Evolutionary conservation across 2,113 vertebrate species (phyloP), one percentile per base, ranked within the genome.

Genomic region (Sebastes fasciatus): DNA sequence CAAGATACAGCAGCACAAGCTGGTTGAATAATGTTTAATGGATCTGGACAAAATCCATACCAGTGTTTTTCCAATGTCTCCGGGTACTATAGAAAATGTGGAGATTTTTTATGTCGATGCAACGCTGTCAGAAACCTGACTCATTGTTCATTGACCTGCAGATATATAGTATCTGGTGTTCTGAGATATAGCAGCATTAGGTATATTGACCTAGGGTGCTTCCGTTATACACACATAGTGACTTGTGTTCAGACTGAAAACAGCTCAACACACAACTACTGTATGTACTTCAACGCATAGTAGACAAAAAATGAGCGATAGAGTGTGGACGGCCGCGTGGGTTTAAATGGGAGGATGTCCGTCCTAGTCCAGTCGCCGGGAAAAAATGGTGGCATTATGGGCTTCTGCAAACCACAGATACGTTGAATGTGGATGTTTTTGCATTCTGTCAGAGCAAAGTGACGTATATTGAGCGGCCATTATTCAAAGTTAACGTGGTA

Each of bases 1-100:
- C 62, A 42, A 34, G 55, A 84, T 55, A 43, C 48, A 54, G 64
- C n/a, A 75, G 55, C 14, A 19, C 51, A 63, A 54, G 52, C 51
- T 52, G 57, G 16, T 43, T 83, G 62, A 72, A 60, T 80, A 78
- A 76, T 71, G 65, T 73, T 42, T 42, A 79, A 72, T 80, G 74
- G 17, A 21, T 64, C n/a, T 17, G 16, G 61, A 45, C 6, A 60
- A 68, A 81, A 84, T 79, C 71, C 6, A 77, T 66, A 62, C 4
- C 2, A 11, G n/a, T 13, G 54, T 21, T 70, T 64, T 16, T 70
- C 9, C n/a, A 23, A 9, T 17, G 8, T 1, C 45, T 57, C 12
- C 19, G 26, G 0, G 19, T 43, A 54, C 68, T 2, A 3, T 2
- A 4, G 42, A 60, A 10, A 65, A 51, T n/a, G 48, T 54, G 34